Base-by-base conservation (phyloP, 2,888 invertebrate genomes). In the Slavum lentiscoides region DNA sequence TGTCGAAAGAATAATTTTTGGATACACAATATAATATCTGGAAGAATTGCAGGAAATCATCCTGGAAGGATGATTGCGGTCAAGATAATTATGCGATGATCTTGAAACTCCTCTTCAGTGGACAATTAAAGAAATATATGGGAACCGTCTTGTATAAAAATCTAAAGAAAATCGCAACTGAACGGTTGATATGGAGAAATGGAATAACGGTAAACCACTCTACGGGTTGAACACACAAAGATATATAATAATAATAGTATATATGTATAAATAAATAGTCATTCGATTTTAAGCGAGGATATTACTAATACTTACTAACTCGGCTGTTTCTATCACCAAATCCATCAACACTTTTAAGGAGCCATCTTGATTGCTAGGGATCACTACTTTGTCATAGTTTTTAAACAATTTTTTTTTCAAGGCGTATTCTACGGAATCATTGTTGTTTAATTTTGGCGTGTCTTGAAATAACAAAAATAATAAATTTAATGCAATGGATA, bases 331-430 rank as follows among this genome's bases (percentile, higher is more conserved):
- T 61, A 80, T 70, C 23, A n/a, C 37, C 19, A 72, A 53, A 19
- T 17, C 19, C 23, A 80, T 70, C 19, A 39, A 39, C 39, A 80
- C 80, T 30, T 70, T 23, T 68, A 80, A 70, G 1, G 8, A 19
- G 59, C 8, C 55, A 23, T 55, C 62, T 1, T 30, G 13, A 0
- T 5, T 19, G 11, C 21, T 19, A 15, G 80, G 80, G 21, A 72
- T 80, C 2, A 70, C 55, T 23, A 80, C 39, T 72, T 72, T 80
- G 62, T 80, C 80, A 55, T 80, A 80, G 30, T 80, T n/a, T 21
- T 8, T 55, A 19, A 80, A 70, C 13, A 80, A 39, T 23, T 64
- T 9, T 72, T 70, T 70, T 30, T 70, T 80, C 13, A 80, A 23
- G 17, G 23, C 6, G 23, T 64, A 6, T 55, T 70, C 70, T 15